These are phyloP conservation scores for Eurosta solidaginis DNA, from an alignment of 1,140 invertebrate genomes.

Conservation along the genomic window DNA sequence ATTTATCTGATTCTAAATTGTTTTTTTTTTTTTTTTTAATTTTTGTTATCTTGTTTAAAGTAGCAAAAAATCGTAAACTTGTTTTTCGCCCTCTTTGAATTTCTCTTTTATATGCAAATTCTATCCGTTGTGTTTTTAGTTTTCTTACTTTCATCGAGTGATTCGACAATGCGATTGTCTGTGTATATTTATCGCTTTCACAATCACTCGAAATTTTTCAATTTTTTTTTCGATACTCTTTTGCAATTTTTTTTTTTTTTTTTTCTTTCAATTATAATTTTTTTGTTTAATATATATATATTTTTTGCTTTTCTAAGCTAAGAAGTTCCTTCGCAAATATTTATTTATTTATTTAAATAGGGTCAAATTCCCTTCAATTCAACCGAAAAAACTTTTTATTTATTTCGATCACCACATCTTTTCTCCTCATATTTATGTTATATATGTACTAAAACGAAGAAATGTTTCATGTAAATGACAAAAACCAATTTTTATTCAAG, in stretches of 20 bases:
- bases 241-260: slow-evolving; percentile 16
- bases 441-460: not conserved
- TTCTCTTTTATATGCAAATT: not conserved
- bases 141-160: slow-evolving; percentile 9
- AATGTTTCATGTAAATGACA: slow-evolving; percentile 2
- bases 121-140: not conserved
- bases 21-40: not conserved
- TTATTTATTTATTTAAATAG: no score
- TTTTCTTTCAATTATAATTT: slow-evolving; percentile 22
- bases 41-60: slow-evolving; percentile 21
- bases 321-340: not conserved
- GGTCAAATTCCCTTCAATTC: not conserved
- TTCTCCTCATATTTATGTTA: not conserved
- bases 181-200: not conserved
- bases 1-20: no score
- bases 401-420: not conserved
- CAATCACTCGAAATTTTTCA: not conserved
- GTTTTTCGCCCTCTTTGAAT: not conserved
- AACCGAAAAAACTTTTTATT: not conserved
- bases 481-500: slow-evolving; percentile 28
- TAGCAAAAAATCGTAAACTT: slow-evolving; percentile 4
- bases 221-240: slow-evolving; percentile 1
- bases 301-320: not conserved
- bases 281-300: not conserved
- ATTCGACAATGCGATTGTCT: not conserved